Percentiles rank a stretch among this genome's conserved stretches.
Conservation (phyloP, 2,888 invertebrate genomes). For the Ceriagrion tenellum region DNA sequence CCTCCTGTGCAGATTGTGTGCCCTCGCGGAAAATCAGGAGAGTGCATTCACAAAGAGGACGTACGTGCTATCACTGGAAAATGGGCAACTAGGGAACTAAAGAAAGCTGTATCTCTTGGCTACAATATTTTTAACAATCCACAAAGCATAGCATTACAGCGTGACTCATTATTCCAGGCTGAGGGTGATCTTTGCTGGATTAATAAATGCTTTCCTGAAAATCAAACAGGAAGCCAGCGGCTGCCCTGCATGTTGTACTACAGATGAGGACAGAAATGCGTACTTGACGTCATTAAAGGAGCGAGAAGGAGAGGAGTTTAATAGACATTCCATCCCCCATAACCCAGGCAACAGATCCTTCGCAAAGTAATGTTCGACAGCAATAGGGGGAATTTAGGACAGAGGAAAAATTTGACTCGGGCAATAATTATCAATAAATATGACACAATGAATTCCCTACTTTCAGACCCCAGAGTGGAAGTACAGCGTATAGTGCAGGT, state of each 20-base stretch:
- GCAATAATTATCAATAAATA: not conserved
- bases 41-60: no score
- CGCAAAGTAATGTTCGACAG: not conserved
- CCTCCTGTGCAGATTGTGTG: no score
- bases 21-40: no score
- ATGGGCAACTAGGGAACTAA: no score
- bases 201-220: not conserved
- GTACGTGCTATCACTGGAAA: no score
- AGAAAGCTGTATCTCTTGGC: no score
- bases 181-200: not conserved
- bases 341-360: not conserved
- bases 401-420: not conserved
- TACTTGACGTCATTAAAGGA: not conserved
- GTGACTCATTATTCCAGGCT: no score
- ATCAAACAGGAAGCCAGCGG: not conserved
- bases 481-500: no score
- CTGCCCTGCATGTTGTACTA: slow-evolving; percentile 69
- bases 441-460: slow-evolving; percentile 68
- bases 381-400: slow-evolving; percentile 71
- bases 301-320: not conserved
- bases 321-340: no score
- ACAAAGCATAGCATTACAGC: no score
- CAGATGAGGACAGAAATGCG: not conserved
- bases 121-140: no score
- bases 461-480: slow-evolving; percentile 68